Evolutionary conservation across 2,113 vertebrate genomes (phyloP).

Genomic region (Puffinus mauretanicus): DNA sequence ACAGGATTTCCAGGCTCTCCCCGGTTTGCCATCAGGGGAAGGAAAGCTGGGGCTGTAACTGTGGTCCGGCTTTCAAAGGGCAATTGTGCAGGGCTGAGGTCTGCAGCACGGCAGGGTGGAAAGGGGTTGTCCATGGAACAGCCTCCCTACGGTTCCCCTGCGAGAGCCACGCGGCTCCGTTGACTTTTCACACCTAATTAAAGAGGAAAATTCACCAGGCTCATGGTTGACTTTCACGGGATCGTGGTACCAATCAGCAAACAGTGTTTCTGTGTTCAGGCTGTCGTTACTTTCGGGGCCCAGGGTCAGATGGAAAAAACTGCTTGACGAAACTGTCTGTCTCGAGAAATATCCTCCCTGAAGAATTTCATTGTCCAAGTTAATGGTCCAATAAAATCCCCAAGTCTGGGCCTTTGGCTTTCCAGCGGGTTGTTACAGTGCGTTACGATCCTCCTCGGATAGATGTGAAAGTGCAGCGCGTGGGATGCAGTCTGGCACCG

Average conservation of each 20-base stretch:
- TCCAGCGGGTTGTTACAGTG: background rate
- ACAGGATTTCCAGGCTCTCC: background rate
- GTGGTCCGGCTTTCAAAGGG: background rate
- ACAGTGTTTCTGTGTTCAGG: constrained; percentile 11
- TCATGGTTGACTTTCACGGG: background rate
- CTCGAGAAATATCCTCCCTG: constrained; percentile 29
- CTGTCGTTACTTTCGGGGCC: background rate
- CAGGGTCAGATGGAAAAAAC: constrained; percentile 32
- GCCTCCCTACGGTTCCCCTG: background rate
- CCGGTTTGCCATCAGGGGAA: background rate
- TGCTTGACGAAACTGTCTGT: background rate
- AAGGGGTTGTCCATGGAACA: background rate
- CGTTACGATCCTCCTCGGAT: rapidly evolving
- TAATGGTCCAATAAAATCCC: background rate
- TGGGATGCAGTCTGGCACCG: rapidly evolving
- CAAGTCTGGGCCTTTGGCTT: background rate
- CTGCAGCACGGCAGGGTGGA: background rate
- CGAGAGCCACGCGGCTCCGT: background rate
- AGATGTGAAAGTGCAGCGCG: rapidly evolving
- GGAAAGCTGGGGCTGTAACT: background rate
- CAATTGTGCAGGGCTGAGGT: background rate
- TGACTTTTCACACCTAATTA: constrained; percentile 65
- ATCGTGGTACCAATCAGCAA: background rate
- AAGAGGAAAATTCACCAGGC: constrained; percentile 9
- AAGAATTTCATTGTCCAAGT: constrained; percentile 2